Conservation (phyloP, 2,113 vertebrate species). For the Marcusenius ussheri region DNA sequence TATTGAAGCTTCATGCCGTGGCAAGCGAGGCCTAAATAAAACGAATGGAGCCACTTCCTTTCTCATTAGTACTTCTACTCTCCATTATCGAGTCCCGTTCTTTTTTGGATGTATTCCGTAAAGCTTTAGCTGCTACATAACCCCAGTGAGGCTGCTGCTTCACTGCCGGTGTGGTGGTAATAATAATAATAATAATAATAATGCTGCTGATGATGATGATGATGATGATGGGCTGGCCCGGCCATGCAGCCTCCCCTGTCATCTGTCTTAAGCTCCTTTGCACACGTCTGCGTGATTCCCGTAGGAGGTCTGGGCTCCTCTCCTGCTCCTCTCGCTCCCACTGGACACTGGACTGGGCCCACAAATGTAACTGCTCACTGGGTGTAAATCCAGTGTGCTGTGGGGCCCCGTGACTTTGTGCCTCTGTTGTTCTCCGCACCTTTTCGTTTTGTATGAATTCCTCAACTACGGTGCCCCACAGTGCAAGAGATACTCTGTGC, state of each 20-base stretch:
- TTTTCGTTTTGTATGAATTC: not conserved
- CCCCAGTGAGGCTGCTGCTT: not conserved
- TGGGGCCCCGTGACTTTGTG: not conserved
- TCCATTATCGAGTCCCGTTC: not conserved
- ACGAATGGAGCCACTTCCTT: slow-evolving; percentile 1
- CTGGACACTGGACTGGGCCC: not conserved
- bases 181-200: not conserved
- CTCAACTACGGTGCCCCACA: not conserved
- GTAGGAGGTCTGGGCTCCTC: not conserved
- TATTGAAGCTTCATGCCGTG: not conserved
- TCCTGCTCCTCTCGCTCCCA: not conserved
- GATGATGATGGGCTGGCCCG: not conserved
- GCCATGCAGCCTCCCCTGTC: not conserved
- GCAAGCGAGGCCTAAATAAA: slow-evolving; percentile 9
- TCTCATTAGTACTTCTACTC: not conserved
- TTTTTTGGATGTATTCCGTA: not conserved
- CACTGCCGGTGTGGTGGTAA: fast-evolving
- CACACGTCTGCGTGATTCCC: not conserved
- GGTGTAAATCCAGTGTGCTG: not conserved
- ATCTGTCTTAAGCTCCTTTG: not conserved
- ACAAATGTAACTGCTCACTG: not conserved
- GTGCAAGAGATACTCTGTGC: not conserved
- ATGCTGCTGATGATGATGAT: too few relatives aligned
- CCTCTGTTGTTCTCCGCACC: not conserved
- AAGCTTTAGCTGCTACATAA: not conserved